Base-by-base conservation (phyloP, 2,113 vertebrate species). In the Cranoglanis bouderius region DNA sequence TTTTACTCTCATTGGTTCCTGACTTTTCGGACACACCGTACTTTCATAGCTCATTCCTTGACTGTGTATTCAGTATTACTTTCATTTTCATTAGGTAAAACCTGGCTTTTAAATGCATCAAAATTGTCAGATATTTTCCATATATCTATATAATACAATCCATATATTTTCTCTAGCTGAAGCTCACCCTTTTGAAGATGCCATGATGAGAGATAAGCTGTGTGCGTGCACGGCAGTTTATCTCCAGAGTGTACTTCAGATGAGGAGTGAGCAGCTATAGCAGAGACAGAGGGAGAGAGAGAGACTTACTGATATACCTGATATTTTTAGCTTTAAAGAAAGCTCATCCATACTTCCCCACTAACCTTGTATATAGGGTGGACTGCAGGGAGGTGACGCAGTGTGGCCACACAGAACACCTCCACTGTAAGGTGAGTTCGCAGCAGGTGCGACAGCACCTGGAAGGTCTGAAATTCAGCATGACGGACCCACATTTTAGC, bases 401-500 rank as follows among this genome's bases (percentile, higher is more conserved):
- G 91, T n/a, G 96, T 97, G 18, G 96, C 93, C 19, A 97, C 93
- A 88, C 95, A 96, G 0, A 96, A 94, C 88, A 96, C 96, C 63
- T 97, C 97, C 0, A 95, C 91, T 89, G 96, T 88, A 82, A 97
- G 91, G 85, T 97, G 97, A 65, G 96, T 97, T 87, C 95, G 93
- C 10, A 97, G 94, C 91, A 97, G 92, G 91, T 97, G 97, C 35
- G 95, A 96, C 10, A 96, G 91, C 57, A 97, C 2, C 93, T 97
- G 93, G 81, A 97, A 97, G 26, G 97, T 84, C 84, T 97, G 96
- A 91, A 97, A 97, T 85, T 97, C 97, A 0, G 97, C 88, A 89
- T 95, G 96, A 84, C 96, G 95, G 74, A 97, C 96, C 96, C 97
- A 97, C 16, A 92, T 94, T 93, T 97, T 97, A 46, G 97, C 96